Percentiles rank a stretch among this genome's conserved stretches.
Conservation (phyloP, 2,888 invertebrate species). For the Drosophila merina region DNA sequence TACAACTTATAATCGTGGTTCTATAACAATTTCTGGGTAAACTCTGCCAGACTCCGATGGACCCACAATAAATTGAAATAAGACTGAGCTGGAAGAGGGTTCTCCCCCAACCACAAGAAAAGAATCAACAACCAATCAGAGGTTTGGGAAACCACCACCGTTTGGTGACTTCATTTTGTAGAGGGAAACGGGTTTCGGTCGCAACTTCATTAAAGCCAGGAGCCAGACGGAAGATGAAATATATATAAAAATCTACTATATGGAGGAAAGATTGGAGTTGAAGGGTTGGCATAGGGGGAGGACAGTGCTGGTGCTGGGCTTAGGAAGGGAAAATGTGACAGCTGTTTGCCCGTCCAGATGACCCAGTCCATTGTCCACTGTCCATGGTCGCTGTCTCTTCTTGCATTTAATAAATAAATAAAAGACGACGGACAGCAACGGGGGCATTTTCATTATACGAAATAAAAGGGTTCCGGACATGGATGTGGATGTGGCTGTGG, state of each 20-base stretch:
- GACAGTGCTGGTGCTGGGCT: constrained; percentile 46
- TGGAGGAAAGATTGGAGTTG: constrained; percentile 4
- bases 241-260: not conserved
- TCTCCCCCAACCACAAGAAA: too few relatives aligned
- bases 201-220: constrained; percentile 59
- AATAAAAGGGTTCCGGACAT: constrained; percentile 56
- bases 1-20: constrained; percentile 1
- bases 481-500: not conserved
- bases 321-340: constrained; percentile 71
- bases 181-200: constrained; percentile 58
- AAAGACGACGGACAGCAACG: constrained; percentile 56
- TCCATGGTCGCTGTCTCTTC: constrained; percentile 21
- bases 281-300: not conserved
- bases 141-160: constrained; percentile 19
- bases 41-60: constrained; percentile 24
- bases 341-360: constrained; percentile 68
- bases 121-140: constrained; percentile 44
- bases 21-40: constrained; percentile 34
- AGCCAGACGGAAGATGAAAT: not conserved
- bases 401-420: constrained; percentile 76
- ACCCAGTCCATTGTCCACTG: constrained; percentile 48
- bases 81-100: constrained; percentile 15
- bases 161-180: constrained; percentile 65
- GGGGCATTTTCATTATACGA: constrained; percentile 68
- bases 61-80: constrained; percentile 26